Evolutionary conservation across 2,113 vertebrate genomes (phyloP).

Genomic region (Tupaia tana): DNA sequence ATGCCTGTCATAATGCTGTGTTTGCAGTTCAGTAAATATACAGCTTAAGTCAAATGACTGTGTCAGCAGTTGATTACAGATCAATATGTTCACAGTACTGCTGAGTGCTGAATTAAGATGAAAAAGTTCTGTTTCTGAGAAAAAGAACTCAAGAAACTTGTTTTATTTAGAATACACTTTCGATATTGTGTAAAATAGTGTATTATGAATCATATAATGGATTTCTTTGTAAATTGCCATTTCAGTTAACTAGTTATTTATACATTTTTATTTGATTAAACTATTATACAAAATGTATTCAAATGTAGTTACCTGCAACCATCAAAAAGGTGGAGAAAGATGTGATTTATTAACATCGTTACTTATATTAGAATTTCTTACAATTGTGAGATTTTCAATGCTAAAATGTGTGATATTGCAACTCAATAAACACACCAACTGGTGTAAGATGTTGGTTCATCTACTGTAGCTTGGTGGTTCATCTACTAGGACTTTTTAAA

Average conservation of each 20-base stretch:
- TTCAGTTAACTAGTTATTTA: background rate
- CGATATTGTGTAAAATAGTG: slow-evolving; percentile 8
- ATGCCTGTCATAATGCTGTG: slow-evolving; percentile 81
- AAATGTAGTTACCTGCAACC: background rate
- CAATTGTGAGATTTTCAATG: background rate
- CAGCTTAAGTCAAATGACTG: slow-evolving; percentile 81
- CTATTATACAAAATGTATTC: background rate
- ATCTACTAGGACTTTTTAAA: background rate
- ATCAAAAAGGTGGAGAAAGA: background rate
- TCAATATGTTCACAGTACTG: slow-evolving; percentile 84
- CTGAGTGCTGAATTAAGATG: slow-evolving; percentile 84
- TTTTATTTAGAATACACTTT: slow-evolving; percentile 62
- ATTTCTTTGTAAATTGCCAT: background rate
- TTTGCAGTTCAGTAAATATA: slow-evolving; percentile 83
- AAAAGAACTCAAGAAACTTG: slow-evolving; percentile 75
- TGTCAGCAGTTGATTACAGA: slow-evolving; percentile 86
- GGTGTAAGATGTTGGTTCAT: background rate
- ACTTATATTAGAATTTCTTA: background rate
- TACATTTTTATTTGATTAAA: background rate
- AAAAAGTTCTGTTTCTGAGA: slow-evolving; percentile 79
- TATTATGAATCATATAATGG: background rate
- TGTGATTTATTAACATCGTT: background rate
- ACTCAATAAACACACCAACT: background rate
- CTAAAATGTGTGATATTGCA: background rate
- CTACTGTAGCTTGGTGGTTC: background rate